Evolutionary conservation across 2,888 invertebrate genomes (phyloP), one percentile per base, ranked within the genome.

Genomic region (Mythimna pallens): DNA sequence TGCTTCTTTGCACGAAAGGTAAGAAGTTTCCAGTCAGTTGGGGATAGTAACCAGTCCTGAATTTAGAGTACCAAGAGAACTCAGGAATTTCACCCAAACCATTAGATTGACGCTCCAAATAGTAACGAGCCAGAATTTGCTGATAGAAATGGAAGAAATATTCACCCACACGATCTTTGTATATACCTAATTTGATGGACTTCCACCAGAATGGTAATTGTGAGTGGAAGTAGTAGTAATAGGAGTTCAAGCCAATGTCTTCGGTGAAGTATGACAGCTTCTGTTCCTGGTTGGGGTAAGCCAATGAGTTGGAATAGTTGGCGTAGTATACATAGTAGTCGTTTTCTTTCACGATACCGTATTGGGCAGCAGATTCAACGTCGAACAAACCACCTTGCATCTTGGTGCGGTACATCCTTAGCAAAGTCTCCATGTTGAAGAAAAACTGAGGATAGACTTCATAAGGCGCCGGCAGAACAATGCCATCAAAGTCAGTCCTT

Each of bases 231-330:
- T 96, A 97, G 92, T 97, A 97, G 94, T 98, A 98, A 92, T 96
- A 97, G 0, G 97, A 89, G 92, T 97, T 98, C 87, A 97, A 93
- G 74, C 97, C 97, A 84, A 98, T 94, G 86, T 98, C 98, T 89
- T 98, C 97, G 30, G 97, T 97, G 92, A 97, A 97, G 92, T 98
- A 98, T 57, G 97, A 95, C 71, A 98, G 84, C 73, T 95, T 96
- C 86, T 96, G 96, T 85, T 98, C 97, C 3, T 95, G 89, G 82
- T 97, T 96, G 83, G 94, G 95, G 86, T 96, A 97, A 80, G 94
- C 91, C 54, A 89, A 89, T 36, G 95, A 88, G 84, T 95, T 96
- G 17, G 97, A 97, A 85, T 97, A 97, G 90, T 97, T 97, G 20
- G 97, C 94, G 70, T 96, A 96, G 87, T 96, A 94, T 34, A 96